Conservation (phyloP, 2,797 vertebrate genomes). For the Melanotaenia maccullochi region DNA sequence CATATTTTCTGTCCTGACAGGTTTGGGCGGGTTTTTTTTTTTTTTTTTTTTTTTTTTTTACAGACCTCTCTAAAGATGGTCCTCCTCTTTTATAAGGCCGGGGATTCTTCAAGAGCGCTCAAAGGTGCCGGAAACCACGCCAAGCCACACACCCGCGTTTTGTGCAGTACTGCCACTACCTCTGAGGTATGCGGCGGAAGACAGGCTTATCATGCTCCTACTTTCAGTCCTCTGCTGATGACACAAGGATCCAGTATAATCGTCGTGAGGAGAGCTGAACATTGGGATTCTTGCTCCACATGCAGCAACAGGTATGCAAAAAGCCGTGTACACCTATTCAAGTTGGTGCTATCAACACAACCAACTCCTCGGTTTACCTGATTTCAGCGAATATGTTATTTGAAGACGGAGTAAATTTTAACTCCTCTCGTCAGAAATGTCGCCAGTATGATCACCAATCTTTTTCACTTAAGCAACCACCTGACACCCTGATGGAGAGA, state of each 20-base stretch:
- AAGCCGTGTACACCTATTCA: not conserved
- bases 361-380: not conserved
- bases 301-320: constrained; percentile 43
- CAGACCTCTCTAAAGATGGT: not conserved
- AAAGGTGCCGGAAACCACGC: constrained; percentile 46
- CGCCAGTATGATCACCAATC: not conserved
- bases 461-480: not conserved
- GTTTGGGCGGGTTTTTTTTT: not conserved
- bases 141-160: constrained; percentile 35
- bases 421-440: not conserved
- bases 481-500: not conserved
- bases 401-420: not conserved
- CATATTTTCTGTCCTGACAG: not conserved
- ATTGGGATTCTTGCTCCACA: not conserved
- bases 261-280: not conserved
- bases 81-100: constrained; percentile 18
- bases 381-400: not conserved
- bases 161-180: constrained; percentile 17
- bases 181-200: constrained; percentile 33
- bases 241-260: constrained; percentile 9
- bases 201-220: constrained; percentile 32
- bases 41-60: accelerated
- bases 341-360: not conserved
- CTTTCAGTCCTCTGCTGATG: constrained; percentile 27
- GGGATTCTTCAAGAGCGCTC: constrained; percentile 32